Evolutionary conservation across 2,888 invertebrate species (phyloP).

Genomic region (Melinaea menophilus): DNA sequence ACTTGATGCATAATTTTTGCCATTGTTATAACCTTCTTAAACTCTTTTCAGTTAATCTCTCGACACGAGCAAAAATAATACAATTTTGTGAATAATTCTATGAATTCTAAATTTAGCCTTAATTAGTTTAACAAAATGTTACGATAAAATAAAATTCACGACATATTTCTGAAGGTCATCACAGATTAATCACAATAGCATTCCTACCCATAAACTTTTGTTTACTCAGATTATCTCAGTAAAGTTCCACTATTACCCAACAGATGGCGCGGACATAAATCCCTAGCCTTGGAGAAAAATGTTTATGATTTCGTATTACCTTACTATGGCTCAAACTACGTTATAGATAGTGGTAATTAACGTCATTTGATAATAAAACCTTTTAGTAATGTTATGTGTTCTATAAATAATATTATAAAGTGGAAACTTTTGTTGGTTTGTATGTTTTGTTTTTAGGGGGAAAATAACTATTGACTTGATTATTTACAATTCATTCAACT

Average conservation of each 20-base stretch:
- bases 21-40: too few species aligned
- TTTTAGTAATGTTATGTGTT: too few species aligned
- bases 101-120: not conserved
- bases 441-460: too few species aligned
- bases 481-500: too few species aligned
- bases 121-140: not conserved
- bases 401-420: too few species aligned
- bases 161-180: not conserved
- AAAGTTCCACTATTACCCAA: slow-evolving; percentile 8
- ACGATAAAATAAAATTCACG: too few species aligned
- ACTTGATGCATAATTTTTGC: not conserved
- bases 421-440: too few species aligned
- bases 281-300: slow-evolving; percentile 15
- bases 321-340: not conserved
- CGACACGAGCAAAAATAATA: too few species aligned
- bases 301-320: slow-evolving; percentile 20
- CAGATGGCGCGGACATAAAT: slow-evolving; percentile 18
- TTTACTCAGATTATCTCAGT: slow-evolving; percentile 3
- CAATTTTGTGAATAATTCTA: not conserved
- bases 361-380: too few species aligned
- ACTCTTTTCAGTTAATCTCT: too few species aligned
- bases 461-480: too few species aligned
- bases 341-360: not conserved
- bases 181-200: too few species aligned
- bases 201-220: not conserved